Base-by-base conservation (phyloP, 2,888 invertebrate genomes). In the Aquatica leii region DNA sequence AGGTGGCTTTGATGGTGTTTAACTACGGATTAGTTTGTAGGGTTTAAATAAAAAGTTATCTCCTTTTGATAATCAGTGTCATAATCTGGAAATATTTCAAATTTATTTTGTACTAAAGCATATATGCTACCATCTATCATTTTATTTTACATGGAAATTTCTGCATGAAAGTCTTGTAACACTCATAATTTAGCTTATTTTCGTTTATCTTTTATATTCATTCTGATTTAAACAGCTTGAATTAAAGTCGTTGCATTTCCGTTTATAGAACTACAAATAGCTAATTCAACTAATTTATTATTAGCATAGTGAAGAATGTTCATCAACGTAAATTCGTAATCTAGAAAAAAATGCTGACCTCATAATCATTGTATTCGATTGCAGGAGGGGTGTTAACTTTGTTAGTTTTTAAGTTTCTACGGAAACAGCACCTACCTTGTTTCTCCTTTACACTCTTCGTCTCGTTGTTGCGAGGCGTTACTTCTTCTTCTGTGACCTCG, bases 401-500 rank as follows among this genome's bases (percentile, higher is more conserved):
- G 37, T 52, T 49, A 54, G 41, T 64, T 64, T 64, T 57, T 56
- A 50, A 64, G 56, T 63, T 58, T 60, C 64, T 53, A 64, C 56
- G 60, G 60, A 60, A 64, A 64, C 59, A 52, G 56, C 56, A 56
- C 59, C 64, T 57, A 41, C 18, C 46, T 56, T 46, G 52, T 64
- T 64, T 64, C 64, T 60, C 64, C 64, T 56, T 60, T 48, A 48
- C 37, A 51, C 50, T 59, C 59, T 59, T 64, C 56, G 56, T 60
- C 59, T 54, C 53, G 65, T 61, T 65, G 61, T 60, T 65, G 64
- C 60, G 60, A 60, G 41, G 59, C 60, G 59, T 56, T 43, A 54
- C 60, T 65, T 68, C 67, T 63, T 68, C 67, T 61, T 60, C 56
- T 59, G 60, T 68, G 69, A 69, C 69, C 69, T 69, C 64, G 69